Conservation (phyloP, 2,888 invertebrate genomes). For the Drosophila bunnanda region DNA sequence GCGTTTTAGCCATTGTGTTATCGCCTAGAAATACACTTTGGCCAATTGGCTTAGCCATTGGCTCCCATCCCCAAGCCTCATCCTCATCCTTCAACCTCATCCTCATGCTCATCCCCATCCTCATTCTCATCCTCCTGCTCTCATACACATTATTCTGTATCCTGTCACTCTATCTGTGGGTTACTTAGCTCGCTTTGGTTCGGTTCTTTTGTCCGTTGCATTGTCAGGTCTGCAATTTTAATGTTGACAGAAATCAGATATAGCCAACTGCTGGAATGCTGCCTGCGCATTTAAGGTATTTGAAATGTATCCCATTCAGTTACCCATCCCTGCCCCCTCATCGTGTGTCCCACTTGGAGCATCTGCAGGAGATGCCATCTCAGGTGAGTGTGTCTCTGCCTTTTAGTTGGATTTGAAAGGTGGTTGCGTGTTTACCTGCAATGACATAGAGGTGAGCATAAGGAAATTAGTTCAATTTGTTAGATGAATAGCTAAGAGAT, state of each 20-base stretch:
- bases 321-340: constrained; percentile 14
- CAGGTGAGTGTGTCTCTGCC: constrained; percentile 3
- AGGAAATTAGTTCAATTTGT: constrained; percentile 67
- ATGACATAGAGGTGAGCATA: constrained; percentile 49
- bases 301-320: constrained; percentile 66
- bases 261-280: constrained; percentile 72
- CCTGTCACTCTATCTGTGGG: constrained; percentile 73
- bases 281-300: constrained; percentile 80
- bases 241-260: constrained; percentile 81
- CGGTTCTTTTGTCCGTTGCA: constrained; percentile 55
- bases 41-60: constrained; percentile 49
- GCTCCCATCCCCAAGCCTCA: background rate
- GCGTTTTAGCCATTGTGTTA: constrained; percentile 80
- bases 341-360: constrained; percentile 43
- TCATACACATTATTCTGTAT: constrained; percentile 14
- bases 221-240: constrained; percentile 80
- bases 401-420: constrained; percentile 19
- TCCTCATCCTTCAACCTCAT: background rate
- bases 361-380: constrained; percentile 31
- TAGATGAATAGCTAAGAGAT: constrained; percentile 27
- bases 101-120: background rate
- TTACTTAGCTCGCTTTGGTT: constrained; percentile 66
- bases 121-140: background rate
- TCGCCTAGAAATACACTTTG: constrained; percentile 71
- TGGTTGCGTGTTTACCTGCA: constrained; percentile 75